phyloP scores from a whole-genome alignment of 2,888 invertebrate species.

The Tuberolachnus salignus region DNA sequence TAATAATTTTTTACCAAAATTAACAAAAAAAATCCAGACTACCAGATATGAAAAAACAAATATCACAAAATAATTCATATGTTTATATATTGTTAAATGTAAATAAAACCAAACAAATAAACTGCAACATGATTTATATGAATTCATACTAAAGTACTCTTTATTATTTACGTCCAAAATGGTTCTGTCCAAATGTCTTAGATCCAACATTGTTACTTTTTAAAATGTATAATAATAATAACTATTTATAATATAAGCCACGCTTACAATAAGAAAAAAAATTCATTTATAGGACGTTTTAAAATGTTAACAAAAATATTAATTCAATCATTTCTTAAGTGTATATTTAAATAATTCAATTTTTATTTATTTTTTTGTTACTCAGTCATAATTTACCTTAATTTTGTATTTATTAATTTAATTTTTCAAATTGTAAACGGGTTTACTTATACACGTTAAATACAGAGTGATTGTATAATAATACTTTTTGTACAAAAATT shows the following conservation, averaged over 20 bases:
- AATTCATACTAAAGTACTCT: no score
- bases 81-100: no score
- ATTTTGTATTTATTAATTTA: conserved; percentile 33
- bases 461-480: conserved; percentile 31
- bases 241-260: conserved; percentile 29
- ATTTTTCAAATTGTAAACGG: not conserved
- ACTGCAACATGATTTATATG: no score
- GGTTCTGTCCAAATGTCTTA: no score
- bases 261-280: conserved; percentile 34
- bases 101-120: no score
- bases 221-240: conserved; percentile 29
- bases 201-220: conserved; percentile 44
- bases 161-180: no score
- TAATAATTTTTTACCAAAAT: no score
- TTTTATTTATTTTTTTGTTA: conserved; percentile 16
- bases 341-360: conserved; percentile 19
- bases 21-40: no score
- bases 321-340: conserved; percentile 36
- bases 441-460: conserved; percentile 20
- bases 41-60: no score
- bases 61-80: no score
- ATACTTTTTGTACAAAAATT: conserved; percentile 38
- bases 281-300: conserved; percentile 21
- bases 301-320: conserved; percentile 27
- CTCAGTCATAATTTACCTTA: conserved; percentile 21